Percentiles rank a stretch among this genome's conserved stretches.
Conservation (phyloP, 1,140 invertebrate species). For the Nephila pilipes region DNA sequence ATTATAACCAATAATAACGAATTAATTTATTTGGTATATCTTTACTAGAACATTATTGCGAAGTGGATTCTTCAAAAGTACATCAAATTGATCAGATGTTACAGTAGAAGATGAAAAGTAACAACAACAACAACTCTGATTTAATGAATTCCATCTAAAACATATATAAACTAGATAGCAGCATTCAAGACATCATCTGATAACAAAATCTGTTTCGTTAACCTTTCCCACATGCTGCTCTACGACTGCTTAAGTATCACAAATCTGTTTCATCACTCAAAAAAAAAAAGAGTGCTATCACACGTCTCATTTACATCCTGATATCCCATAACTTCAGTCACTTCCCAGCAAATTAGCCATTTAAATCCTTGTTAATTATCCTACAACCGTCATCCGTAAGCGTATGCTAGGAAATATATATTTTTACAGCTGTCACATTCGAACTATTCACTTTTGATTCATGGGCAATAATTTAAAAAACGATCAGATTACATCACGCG, state of each 20-base stretch:
- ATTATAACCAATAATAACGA: too few relatives aligned
- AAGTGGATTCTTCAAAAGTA: too few relatives aligned
- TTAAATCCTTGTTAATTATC: background rate
- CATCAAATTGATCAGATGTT: too few relatives aligned
- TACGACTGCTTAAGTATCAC: background rate
- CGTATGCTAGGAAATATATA: background rate
- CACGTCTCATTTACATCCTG: background rate
- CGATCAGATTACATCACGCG: background rate
- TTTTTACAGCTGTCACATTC: conserved; percentile 7
- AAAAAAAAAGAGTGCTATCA: background rate
- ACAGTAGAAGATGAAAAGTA: too few relatives aligned
- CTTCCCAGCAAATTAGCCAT: background rate
- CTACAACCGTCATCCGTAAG: background rate
- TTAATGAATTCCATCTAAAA: too few relatives aligned
- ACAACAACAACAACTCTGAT: too few relatives aligned
- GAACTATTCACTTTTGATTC: background rate
- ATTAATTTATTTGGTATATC: too few relatives aligned
- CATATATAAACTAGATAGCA: too few relatives aligned
- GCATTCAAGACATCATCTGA: too few relatives aligned
- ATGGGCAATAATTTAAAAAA: background rate
- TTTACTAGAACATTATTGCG: too few relatives aligned
- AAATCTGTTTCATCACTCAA: background rate
- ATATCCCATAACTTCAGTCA: background rate
- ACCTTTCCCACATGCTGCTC: too few relatives aligned
- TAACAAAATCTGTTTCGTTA: too few relatives aligned